Evolutionary conservation across 2,888 invertebrate genomes (phyloP).

Genomic region (Trissolcus brochymenae): DNA sequence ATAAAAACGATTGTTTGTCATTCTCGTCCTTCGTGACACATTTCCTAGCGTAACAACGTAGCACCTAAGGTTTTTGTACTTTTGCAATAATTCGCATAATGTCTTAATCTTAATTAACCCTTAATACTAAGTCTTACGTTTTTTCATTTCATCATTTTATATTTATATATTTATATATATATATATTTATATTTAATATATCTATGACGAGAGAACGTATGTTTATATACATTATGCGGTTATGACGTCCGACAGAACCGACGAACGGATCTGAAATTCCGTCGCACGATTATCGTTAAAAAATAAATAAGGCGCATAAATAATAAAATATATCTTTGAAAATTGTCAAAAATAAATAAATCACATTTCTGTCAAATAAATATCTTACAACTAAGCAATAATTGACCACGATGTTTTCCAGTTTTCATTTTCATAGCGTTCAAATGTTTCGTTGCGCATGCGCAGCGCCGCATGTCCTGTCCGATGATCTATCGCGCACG

Average conservation of each 20-base stretch:
- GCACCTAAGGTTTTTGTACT: constrained; percentile 77
- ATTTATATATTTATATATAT: constrained; percentile 38
- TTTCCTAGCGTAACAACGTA: constrained; percentile 74
- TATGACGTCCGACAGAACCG: constrained; percentile 62
- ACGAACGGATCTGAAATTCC: constrained; percentile 25
- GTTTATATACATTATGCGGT: constrained; percentile 73
- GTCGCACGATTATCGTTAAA: constrained; percentile 9
- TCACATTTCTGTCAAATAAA: constrained; percentile 33
- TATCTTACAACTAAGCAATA: constrained; percentile 37
- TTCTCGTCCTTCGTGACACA: constrained; percentile 50
- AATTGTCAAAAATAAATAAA: constrained; percentile 35
- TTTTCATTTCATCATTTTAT: constrained; percentile 28
- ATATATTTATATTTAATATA: constrained; percentile 58
- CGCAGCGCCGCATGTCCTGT: not conserved
- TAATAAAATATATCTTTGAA: constrained; percentile 33
- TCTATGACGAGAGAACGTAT: constrained; percentile 68
- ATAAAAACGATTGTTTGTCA: constrained; percentile 23
- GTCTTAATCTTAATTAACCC: constrained; percentile 67
- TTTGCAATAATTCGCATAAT: constrained; percentile 75
- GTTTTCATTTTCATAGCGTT: not conserved
- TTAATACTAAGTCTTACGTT: constrained; percentile 61
- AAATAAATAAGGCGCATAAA: constrained; percentile 38
- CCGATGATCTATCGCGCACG: not conserved
- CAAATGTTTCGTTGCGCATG: not conserved
- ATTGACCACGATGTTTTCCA: not conserved